phyloP scores from a whole-genome alignment of 1,140 invertebrate species.

The Neotoxoptera formosana region DNA sequence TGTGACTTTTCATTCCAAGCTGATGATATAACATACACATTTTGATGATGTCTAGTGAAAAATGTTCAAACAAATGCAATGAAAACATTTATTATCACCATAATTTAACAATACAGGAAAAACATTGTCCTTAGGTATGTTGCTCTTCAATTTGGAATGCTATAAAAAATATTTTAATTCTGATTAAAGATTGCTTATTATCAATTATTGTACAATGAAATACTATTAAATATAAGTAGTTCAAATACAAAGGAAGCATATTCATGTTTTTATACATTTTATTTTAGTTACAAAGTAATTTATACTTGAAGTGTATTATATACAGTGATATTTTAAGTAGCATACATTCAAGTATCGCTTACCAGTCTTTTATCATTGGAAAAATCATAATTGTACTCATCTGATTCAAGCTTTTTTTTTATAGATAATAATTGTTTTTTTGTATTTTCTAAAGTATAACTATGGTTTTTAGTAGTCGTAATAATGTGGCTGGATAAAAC shows the following conservation, averaged over 20 bases:
- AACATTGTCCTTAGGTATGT: not conserved
- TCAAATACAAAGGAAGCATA: not conserved
- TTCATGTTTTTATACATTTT: not conserved
- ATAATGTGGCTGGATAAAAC: not conserved
- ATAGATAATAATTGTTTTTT: not conserved
- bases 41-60: not conserved
- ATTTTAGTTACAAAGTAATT: not conserved
- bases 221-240: not conserved
- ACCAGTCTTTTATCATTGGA: constrained; percentile 40
- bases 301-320: not conserved
- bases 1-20: not conserved
- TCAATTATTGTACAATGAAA: not conserved
- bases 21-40: not conserved
- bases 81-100: not conserved
- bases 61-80: not conserved
- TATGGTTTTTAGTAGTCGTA: not conserved
- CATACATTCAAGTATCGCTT: not conserved
- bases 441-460: not conserved
- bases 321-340: not conserved
- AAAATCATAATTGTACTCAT: constrained; percentile 36
- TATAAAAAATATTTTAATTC: not conserved
- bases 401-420: constrained; percentile 38
- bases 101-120: not conserved
- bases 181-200: not conserved
- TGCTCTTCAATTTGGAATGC: not conserved